Percentiles rank a stretch among this genome's conserved stretches.
phyloP scores from a whole-genome alignment of 2,113 vertebrate species.

The Stictonetta naevosa region DNA sequence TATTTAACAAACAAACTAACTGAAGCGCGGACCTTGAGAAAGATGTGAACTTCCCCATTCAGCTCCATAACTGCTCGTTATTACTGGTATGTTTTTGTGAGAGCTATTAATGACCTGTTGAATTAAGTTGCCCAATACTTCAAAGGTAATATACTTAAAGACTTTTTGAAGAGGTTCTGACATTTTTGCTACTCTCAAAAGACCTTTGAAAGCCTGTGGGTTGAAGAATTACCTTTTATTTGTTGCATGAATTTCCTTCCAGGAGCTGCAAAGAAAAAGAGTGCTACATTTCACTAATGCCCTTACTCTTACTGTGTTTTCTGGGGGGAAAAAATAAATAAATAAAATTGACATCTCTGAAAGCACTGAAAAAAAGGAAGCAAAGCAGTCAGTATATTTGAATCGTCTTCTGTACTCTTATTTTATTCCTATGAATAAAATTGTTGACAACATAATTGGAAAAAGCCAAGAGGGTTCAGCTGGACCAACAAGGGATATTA shows the following conservation, averaged over 20 bases:
- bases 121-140: background rate
- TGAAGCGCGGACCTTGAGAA: background rate
- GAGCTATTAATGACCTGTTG: background rate
- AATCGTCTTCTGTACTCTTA: background rate
- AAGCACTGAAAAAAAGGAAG: background rate
- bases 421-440: background rate
- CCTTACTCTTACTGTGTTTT: background rate
- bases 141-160: background rate
- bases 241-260: background rate
- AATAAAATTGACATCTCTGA: background rate
- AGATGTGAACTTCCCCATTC: background rate
- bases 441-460: background rate
- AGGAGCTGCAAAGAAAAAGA: background rate
- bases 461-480: background rate
- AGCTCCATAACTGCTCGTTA: background rate
- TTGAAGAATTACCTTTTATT: background rate
- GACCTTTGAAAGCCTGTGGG: background rate
- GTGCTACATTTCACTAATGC: background rate
- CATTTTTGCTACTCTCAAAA: background rate
- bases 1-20: background rate
- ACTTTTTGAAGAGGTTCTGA: background rate
- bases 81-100: background rate
- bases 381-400: background rate
- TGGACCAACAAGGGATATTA: background rate
- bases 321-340: background rate